Conservation (phyloP, 1,140 invertebrate genomes). For the Uloborus diversus region DNA sequence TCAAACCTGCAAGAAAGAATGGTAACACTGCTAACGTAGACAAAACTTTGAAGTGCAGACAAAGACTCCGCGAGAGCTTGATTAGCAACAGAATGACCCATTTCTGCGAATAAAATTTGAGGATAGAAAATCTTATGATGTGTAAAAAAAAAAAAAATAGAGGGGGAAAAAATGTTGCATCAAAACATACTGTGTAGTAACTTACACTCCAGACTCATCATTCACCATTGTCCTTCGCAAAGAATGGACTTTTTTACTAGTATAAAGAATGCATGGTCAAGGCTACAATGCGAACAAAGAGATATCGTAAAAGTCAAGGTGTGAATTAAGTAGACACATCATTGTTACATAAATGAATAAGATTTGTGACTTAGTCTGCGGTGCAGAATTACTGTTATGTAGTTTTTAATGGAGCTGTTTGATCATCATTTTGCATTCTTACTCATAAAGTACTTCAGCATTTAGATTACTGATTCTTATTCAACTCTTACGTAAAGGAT, state of each 20-base stretch:
- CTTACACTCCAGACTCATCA: background rate
- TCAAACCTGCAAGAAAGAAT: too few relatives aligned
- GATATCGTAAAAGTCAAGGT: slow-evolving; percentile 27
- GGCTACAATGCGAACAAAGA: slow-evolving; percentile 22
- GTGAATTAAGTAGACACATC: slow-evolving; percentile 19
- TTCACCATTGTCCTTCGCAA: slow-evolving; percentile 21
- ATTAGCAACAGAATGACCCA: too few relatives aligned
- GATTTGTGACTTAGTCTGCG: too few relatives aligned
- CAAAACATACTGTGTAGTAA: background rate
- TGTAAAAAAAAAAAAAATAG: background rate
- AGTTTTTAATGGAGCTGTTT: too few relatives aligned
- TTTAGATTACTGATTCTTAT: too few relatives aligned
- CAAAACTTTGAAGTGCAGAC: too few relatives aligned
- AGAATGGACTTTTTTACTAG: slow-evolving; percentile 15
- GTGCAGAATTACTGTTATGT: too few relatives aligned
- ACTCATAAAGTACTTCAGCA: too few relatives aligned
- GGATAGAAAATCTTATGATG: background rate
- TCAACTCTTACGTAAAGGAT: too few relatives aligned
- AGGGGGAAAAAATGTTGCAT: background rate
- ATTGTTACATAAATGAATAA: slow-evolving; percentile 13
- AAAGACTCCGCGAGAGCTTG: too few relatives aligned
- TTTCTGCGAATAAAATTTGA: background rate
- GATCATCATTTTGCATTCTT: too few relatives aligned
- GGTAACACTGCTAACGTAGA: too few relatives aligned
- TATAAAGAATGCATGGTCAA: slow-evolving; percentile 36